Conservation (phyloP, 2,888 invertebrate species). For the Torymus aiolomorphi region DNA sequence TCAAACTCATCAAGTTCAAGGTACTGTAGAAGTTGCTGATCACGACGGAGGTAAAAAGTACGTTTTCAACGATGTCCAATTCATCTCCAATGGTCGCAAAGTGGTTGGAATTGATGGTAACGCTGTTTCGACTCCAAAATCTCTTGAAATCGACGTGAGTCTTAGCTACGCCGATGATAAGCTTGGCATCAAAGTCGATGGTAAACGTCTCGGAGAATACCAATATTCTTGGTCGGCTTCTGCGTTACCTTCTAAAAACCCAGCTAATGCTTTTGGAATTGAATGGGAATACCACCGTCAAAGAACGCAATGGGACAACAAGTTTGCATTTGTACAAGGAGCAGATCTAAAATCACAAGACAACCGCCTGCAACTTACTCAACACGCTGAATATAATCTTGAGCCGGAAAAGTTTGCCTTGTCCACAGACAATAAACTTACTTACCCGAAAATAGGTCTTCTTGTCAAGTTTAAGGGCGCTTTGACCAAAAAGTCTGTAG, state of each 20-base stretch:
- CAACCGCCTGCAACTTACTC: conserved; percentile 77
- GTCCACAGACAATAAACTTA: conserved; percentile 77
- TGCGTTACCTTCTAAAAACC: conserved; percentile 80
- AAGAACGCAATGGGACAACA: conserved; percentile 74
- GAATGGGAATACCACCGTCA: conserved; percentile 78
- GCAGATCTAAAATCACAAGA: conserved; percentile 79
- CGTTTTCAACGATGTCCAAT: conserved; percentile 79
- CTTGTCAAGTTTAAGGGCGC: conserved; percentile 78
- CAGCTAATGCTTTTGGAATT: conserved; percentile 79
- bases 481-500: conserved; percentile 78
- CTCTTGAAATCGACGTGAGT: conserved; percentile 77
- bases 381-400: conserved; percentile 57
- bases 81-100: conserved; percentile 75
- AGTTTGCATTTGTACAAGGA: conserved; percentile 80
- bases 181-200: conserved; percentile 76
- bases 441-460: conserved; percentile 66
- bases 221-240: conserved; percentile 77
- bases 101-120: conserved; percentile 78
- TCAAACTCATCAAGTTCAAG: conserved; percentile 78
- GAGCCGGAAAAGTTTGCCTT: conserved; percentile 75
- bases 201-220: conserved; percentile 73
- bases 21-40: conserved; percentile 75
- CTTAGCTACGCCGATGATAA: conserved; percentile 76
- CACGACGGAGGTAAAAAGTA: conserved; percentile 77
- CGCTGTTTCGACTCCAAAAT: conserved; percentile 73